These are phyloP conservation scores for Varroa destructor DNA, from an alignment of 1,140 invertebrate species.

Conservation along the genomic window DNA sequence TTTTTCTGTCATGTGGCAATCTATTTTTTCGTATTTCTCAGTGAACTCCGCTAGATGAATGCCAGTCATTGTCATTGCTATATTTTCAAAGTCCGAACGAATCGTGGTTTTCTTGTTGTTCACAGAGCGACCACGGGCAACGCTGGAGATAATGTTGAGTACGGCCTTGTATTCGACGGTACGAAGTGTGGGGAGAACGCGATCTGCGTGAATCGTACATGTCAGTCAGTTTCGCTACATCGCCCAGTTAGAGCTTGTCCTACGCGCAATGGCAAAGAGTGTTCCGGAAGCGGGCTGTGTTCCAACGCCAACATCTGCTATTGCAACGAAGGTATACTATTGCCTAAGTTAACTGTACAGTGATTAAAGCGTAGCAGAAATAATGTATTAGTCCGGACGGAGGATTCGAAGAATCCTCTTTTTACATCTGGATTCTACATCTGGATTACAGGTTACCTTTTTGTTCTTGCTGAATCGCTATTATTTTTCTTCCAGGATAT, in stretches of 20 bases:
- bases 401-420: no score
- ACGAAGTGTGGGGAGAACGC: constrained; percentile 76
- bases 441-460: no score
- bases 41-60: no score
- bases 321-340: constrained; percentile 74
- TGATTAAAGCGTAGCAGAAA: not conserved
- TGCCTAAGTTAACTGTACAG: constrained; percentile 47
- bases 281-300: constrained; percentile 75
- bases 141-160: constrained; percentile 50
- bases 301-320: constrained; percentile 83
- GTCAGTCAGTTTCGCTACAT: constrained; percentile 38
- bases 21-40: no score
- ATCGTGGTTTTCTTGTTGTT: constrained; percentile 32
- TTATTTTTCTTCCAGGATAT: constrained; percentile 31
- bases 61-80: no score
- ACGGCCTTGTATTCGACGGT: constrained; percentile 68
- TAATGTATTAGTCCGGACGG: no score
- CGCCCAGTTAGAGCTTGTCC: constrained; percentile 3
- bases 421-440: no score
- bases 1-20: no score
- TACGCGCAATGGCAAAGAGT: constrained; percentile 46
- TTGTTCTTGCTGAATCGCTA: not conserved
- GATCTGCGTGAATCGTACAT: constrained; percentile 84
- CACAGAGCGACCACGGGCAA: constrained; percentile 55
- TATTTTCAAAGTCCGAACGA: no score